These are phyloP conservation scores for Toxotes chatareus DNA, from an alignment of 2,113 vertebrate species.

Conservation along the genomic window DNA sequence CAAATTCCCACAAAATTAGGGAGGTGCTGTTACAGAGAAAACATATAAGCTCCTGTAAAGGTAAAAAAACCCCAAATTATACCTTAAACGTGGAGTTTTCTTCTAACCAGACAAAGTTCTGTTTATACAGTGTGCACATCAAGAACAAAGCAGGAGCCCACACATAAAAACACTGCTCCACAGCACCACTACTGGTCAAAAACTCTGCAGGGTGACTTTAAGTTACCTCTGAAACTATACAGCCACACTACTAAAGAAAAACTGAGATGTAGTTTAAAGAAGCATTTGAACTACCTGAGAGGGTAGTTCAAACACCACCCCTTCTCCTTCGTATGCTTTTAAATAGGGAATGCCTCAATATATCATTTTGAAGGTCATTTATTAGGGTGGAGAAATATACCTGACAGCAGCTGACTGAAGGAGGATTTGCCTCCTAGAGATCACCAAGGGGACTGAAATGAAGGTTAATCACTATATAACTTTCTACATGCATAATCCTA, in stretches of 20 bases:
- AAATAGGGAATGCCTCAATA: conserved; percentile 50
- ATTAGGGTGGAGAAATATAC: conserved; percentile 52
- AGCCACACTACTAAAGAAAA: conserved; percentile 25
- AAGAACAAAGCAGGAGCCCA: neutral
- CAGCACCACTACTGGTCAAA: conserved; percentile 3
- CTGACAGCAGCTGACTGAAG: conserved; percentile 58
- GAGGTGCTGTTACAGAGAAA: too few species aligned
- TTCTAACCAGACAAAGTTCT: neutral
- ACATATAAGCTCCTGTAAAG: neutral
- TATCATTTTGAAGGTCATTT: conserved; percentile 75
- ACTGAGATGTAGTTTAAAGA: conserved; percentile 43
- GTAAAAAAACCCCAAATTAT: neutral
- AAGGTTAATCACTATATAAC: conserved; percentile 82
- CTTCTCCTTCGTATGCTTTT: conserved; percentile 41
- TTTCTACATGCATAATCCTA: conserved; percentile 74
- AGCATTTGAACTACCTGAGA: conserved; percentile 57
- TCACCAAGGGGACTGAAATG: conserved; percentile 59
- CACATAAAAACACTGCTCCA: neutral
- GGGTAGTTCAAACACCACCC: conserved; percentile 26
- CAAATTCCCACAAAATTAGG: neutral
- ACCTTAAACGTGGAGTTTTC: neutral
- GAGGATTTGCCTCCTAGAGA: conserved; percentile 70
- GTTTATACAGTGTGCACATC: neutral
- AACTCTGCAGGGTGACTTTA: neutral
- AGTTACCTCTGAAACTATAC: neutral